Percentiles rank a stretch among this genome's conserved stretches.
Evolutionary conservation across 1,140 invertebrate species (phyloP).

Genomic region (Magallana ariakensis): DNA sequence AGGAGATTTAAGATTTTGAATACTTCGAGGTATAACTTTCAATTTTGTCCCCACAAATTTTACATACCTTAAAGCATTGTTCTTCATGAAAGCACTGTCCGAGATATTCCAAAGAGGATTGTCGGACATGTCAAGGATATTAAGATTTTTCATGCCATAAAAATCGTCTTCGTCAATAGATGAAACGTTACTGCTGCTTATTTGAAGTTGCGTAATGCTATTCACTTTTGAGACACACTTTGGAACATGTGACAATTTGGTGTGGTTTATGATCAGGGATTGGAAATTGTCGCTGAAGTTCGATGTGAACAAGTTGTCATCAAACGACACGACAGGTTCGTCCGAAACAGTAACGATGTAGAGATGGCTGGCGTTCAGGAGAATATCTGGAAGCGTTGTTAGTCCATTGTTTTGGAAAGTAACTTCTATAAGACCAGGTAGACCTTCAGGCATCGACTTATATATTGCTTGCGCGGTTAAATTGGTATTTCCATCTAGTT

Average conservation of each 20-base stretch:
- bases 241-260: background rate
- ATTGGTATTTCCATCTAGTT: slow-evolving; percentile 26
- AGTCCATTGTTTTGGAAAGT: slow-evolving; percentile 37
- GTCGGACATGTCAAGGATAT: slow-evolving; percentile 20
- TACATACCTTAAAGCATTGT: background rate
- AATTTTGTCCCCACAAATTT: slow-evolving; percentile 19
- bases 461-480: background rate
- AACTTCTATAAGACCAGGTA: background rate
- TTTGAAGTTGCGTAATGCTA: background rate
- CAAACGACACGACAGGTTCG: background rate
- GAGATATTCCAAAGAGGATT: slow-evolving; percentile 17
- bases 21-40: slow-evolving; percentile 18
- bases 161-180: slow-evolving; percentile 24
- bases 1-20: slow-evolving; percentile 13
- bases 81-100: slow-evolving; percentile 19
- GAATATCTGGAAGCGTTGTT: background rate
- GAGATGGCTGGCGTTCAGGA: background rate
- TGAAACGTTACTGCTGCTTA: slow-evolving; percentile 14
- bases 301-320: background rate
- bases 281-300: slow-evolving; percentile 20
- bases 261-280: background rate
- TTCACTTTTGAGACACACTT: background rate
- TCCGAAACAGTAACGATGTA: background rate
- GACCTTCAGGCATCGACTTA: background rate
- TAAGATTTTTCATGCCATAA: background rate